phyloP scores from a whole-genome alignment of 2,888 invertebrate species.

The Lasioglossum marginatum region DNA sequence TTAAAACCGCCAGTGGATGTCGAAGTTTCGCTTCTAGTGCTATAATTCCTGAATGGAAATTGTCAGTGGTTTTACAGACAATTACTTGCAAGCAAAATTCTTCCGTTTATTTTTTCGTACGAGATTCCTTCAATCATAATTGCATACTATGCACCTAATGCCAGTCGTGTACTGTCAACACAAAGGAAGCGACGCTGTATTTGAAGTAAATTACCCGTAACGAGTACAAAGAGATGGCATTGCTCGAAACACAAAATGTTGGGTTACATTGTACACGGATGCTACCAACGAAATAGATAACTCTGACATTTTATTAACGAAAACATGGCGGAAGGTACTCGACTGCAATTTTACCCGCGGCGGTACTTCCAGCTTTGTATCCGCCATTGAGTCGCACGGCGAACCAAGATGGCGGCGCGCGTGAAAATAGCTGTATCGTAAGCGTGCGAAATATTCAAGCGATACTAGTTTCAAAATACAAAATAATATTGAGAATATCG shows the following conservation, averaged over 20 bases:
- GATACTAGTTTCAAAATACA: not conserved
- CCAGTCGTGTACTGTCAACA: not conserved
- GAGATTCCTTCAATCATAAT: not conserved
- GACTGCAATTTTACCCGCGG: not conserved
- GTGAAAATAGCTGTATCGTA: not conserved
- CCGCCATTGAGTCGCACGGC: not conserved
- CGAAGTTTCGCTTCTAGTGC: not conserved
- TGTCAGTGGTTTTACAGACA: not conserved
- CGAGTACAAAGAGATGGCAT: not conserved
- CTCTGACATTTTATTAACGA: not conserved
- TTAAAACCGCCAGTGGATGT: not conserved
- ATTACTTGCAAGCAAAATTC: not conserved
- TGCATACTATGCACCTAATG: not conserved
- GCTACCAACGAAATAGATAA: not conserved
- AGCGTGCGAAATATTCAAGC: not conserved
- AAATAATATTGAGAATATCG: not conserved
- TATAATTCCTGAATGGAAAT: not conserved
- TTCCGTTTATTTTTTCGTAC: not conserved
- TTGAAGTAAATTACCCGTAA: not conserved
- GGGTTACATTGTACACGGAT: not conserved
- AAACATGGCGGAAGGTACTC: not conserved
- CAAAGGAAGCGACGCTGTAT: not conserved
- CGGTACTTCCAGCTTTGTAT: not conserved
- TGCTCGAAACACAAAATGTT: constrained; percentile 1
- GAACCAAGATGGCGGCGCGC: not conserved